These are phyloP conservation scores for Latheticus oryzae DNA, from an alignment of 2,888 invertebrate genomes.

Conservation along the genomic window DNA sequence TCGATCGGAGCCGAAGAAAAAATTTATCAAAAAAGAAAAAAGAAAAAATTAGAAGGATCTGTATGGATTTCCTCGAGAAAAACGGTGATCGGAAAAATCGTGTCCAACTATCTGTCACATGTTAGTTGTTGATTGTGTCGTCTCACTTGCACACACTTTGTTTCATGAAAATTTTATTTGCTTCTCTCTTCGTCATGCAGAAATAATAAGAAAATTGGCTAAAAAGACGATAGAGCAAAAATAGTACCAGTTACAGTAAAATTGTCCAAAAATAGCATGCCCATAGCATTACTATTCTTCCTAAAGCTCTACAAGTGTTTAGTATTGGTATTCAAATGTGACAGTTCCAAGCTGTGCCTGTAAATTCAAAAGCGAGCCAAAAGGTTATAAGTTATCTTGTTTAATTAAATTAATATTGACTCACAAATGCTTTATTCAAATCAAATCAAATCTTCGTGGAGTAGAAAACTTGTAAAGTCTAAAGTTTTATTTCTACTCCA, in stretches of 20 bases:
- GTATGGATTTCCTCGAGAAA: constrained; percentile 31
- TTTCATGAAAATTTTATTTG: constrained; percentile 22
- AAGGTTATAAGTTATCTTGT: too few relatives aligned
- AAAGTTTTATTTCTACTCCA: constrained; percentile 17
- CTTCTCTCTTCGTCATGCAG: constrained; percentile 39
- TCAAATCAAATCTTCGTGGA: constrained; percentile 15
- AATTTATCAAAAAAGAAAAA: too few relatives aligned
- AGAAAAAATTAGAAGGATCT: constrained; percentile 38
- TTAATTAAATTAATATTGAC: constrained; percentile 32
- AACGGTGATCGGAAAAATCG: constrained; percentile 45
- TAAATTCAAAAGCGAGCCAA: constrained; percentile 40
- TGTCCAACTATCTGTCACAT: constrained; percentile 45
- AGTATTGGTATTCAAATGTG: constrained; percentile 82
- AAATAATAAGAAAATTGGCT: constrained; percentile 22
- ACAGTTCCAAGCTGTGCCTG: constrained; percentile 53
- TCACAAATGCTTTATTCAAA: constrained; percentile 32
- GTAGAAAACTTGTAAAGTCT: constrained; percentile 10
- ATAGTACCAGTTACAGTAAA: constrained; percentile 27
- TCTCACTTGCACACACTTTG: constrained; percentile 47
- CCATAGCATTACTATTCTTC: constrained; percentile 35
- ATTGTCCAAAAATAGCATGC: constrained; percentile 37
- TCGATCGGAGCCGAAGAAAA: too few relatives aligned
- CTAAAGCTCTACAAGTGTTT: constrained; percentile 38
- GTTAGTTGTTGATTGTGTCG: constrained; percentile 42
- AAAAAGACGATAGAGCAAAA: constrained; percentile 32